Percentiles rank a stretch among this genome's conserved stretches.
Evolutionary conservation across 2,888 invertebrate genomes (phyloP).

Genomic region (Lamellibrachia satsuma): DNA sequence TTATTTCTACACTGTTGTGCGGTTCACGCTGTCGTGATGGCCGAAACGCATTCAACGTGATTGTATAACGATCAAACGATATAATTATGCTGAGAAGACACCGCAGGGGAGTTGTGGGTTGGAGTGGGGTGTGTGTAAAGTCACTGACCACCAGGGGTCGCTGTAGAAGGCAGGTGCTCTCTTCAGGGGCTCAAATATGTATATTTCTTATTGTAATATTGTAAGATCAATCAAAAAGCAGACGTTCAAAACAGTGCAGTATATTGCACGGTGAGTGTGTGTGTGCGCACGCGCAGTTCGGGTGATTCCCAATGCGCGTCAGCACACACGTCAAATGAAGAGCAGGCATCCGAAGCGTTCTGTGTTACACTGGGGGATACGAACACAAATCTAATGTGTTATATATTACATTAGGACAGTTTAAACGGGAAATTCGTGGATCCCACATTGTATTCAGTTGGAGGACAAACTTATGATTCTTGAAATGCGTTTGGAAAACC

Average conservation of each 20-base stretch:
- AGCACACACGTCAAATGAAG: not conserved
- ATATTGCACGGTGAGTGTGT: not conserved
- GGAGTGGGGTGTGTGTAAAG: not conserved
- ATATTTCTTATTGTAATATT: too few species aligned
- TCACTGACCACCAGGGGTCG: too few species aligned
- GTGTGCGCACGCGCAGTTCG: not conserved
- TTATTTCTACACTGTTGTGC: too few species aligned
- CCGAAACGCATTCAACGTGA: constrained; percentile 2
- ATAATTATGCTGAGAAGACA: not conserved
- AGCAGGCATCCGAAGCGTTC: not conserved
- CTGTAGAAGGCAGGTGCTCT: too few species aligned
- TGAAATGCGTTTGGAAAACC: too few species aligned
- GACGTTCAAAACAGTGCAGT: too few species aligned
- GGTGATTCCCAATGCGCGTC: not conserved
- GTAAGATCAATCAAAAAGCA: too few species aligned
- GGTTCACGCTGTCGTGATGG: not conserved
- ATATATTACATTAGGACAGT: not conserved
- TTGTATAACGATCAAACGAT: not conserved
- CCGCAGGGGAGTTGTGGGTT: not conserved
- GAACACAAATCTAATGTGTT: not conserved
- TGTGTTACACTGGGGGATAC: not conserved
- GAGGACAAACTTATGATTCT: too few species aligned
- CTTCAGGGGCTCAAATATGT: too few species aligned
- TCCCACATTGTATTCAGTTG: not conserved
- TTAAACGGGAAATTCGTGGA: not conserved